Evolutionary conservation across 2,888 invertebrate species (phyloP).

Genomic region (Aporophyla lueneburgensis): DNA sequence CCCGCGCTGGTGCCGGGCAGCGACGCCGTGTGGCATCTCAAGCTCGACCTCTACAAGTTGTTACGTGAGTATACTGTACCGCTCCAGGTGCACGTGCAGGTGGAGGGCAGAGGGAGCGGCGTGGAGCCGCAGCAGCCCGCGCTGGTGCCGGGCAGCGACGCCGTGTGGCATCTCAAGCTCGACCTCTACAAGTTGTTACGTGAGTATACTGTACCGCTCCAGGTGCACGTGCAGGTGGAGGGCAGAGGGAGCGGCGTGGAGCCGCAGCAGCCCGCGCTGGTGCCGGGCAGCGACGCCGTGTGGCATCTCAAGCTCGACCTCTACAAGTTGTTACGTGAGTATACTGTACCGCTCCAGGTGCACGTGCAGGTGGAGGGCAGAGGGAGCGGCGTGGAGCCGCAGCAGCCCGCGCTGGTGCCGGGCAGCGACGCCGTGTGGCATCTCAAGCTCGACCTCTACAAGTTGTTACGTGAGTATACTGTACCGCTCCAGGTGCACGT

Average conservation of each 20-base stretch:
- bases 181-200: constrained; percentile 92
- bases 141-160: constrained; percentile 92
- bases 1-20: constrained; percentile 92
- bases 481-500: constrained; percentile 93
- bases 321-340: constrained; percentile 89
- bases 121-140: constrained; percentile 91
- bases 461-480: too few relatives aligned
- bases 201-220: constrained; percentile 93
- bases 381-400: constrained; percentile 91
- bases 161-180: constrained; percentile 96
- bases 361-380: constrained; percentile 91
- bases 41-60: constrained; percentile 93
- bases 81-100: constrained; percentile 92
- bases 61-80: too few relatives aligned
- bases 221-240: constrained; percentile 91
- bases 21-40: constrained; percentile 95
- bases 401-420: constrained; percentile 92
- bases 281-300: constrained; percentile 93
- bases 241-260: constrained; percentile 93
- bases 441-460: constrained; percentile 93
- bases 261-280: constrained; percentile 91
- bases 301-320: constrained; percentile 96
- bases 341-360: constrained; percentile 93
- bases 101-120: constrained; percentile 92
- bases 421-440: constrained; percentile 95